Evolutionary conservation across 1,140 invertebrate species (phyloP), one percentile per base, ranked within the genome.

Genomic region (Pentalonia nigronervosa): DNA sequence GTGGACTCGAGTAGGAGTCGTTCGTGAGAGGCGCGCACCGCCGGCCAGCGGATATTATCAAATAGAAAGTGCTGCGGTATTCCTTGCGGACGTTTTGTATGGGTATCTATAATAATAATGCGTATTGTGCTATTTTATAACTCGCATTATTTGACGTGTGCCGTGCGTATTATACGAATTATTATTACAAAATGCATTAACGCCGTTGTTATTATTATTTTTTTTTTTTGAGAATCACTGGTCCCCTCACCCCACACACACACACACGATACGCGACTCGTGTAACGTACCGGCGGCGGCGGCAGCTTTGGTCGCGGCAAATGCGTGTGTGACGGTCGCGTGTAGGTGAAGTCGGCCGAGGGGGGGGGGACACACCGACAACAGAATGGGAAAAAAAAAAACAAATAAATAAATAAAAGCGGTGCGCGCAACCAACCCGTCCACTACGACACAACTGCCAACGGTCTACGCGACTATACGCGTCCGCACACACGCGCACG

Each of bases 391-490:
- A 53, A 7, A 30, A 7, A 17, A 76, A 76, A 67, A 76, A 76
- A n/a, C 9, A 9, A 60, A 67, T 67, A 60, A 67, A n/a, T 21
- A 50, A 67, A 76, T 76, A 89, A 89, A 89, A 89, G 34, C 53
- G 87, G 48, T 56, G 87, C 50, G 87, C 87, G 84, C 45, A 87
- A 87, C 45, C 84, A 45, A 6, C 48, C 48, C 84, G 11, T 87
- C 2, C 25, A 25, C 21, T 9, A 25, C 21, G 8, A 47, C 11
- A 47, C 47, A 9, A 47, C 47, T 50, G 17, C 14, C 50, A 41
- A 11, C 11, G 21, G 41, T 84, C 36, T 53, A 53, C 50, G 30
- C 83, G 17, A 76, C 11, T n/a, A n/a, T n/a, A 83, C 83, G 34
- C 81, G 2, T 7, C 9, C 48, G 48, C 48, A 50, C 48, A 50